Percentiles rank a stretch among this genome's conserved stretches.
phyloP scores from a whole-genome alignment of 1,140 invertebrate species.

The Drosophila dunni region DNA sequence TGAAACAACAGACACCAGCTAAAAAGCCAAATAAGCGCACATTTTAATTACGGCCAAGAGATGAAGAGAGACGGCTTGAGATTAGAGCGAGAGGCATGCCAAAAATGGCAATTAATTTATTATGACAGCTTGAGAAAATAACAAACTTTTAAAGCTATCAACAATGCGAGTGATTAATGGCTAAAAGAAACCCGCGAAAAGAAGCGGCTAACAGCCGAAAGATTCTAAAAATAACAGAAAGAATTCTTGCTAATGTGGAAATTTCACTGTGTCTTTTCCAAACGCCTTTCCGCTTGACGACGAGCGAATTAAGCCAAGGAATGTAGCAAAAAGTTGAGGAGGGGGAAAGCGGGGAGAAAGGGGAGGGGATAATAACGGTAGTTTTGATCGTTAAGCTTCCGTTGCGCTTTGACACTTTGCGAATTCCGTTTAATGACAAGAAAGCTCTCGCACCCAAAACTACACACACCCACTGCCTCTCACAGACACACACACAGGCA shows the following conservation, averaged over 20 bases:
- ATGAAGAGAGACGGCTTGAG: slow-evolving; percentile 1
- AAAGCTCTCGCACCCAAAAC: slow-evolving; percentile 36
- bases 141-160: slow-evolving; percentile 7
- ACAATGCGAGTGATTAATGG: slow-evolving; percentile 59
- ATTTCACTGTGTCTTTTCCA: slow-evolving; percentile 29
- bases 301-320: slow-evolving; percentile 51
- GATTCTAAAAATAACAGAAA: slow-evolving; percentile 25
- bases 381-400: slow-evolving; percentile 49
- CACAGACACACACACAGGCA: slow-evolving; percentile 14
- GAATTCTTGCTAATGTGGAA: slow-evolving; percentile 14
- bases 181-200: background rate
- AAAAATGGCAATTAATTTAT: slow-evolving; percentile 42
- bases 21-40: slow-evolving; percentile 18
- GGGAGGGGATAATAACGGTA: slow-evolving; percentile 50
- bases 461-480: slow-evolving; percentile 21
- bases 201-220: background rate
- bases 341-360: background rate
- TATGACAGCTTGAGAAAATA: slow-evolving; percentile 49
- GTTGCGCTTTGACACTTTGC: slow-evolving; percentile 72
- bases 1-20: slow-evolving; percentile 28
- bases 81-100: background rate
- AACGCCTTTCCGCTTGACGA: slow-evolving; percentile 39
- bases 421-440: slow-evolving; percentile 62
- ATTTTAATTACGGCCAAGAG: slow-evolving; percentile 38
- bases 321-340: slow-evolving; percentile 43